Evolutionary conservation across 2,888 invertebrate genomes (phyloP), one percentile per base, ranked within the genome.

Genomic region (Alloplasta piceator): DNA sequence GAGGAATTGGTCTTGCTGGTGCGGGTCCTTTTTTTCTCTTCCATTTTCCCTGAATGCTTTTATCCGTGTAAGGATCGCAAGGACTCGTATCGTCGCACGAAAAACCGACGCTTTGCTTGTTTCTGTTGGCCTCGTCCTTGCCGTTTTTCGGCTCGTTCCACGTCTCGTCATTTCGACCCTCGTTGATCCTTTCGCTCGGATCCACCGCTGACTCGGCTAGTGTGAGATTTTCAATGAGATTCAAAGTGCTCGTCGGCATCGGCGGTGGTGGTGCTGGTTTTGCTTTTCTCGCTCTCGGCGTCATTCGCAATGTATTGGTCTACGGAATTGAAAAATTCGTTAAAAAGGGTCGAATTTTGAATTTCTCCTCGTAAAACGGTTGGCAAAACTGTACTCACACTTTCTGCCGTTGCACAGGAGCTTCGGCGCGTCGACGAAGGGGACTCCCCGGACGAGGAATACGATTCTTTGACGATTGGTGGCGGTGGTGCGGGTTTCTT

Each of bases 1-100:
- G 95, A 1, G 96, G 94, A 41, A 94, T 93, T 0, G 97, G 97
- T 43, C 96, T 93, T 0, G 96, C 95, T 0, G 97, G 97, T 0
- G 97, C 97, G 0, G 96, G 97, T 0, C 97, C 96, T 89, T 97
- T 97, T 84, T 95, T 94, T 67, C 96, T 94, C 82, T 96, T 96
- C 94, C 95, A 96, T 89, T 95, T 95, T 14, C 95, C 96, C 80
- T 94, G 94, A 10, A 93, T 93, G 80, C 95, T 95, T 90, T 95
- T 95, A 85, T 95, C 94, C 5, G 92, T 90, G 12, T 86, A 87
- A 52, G 82, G 73, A 41, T 82, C 84, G 64, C 85, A 85, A 5
- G 71, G 38, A 16, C 80, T 73, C 12, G 67, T 50, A 14, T 85
- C 84, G 26, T 64, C 72, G 36, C 87, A 60, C 3, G 85, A 75